Base-by-base conservation (phyloP, 2,113 vertebrate genomes). In the Dasyornis broadbenti region DNA sequence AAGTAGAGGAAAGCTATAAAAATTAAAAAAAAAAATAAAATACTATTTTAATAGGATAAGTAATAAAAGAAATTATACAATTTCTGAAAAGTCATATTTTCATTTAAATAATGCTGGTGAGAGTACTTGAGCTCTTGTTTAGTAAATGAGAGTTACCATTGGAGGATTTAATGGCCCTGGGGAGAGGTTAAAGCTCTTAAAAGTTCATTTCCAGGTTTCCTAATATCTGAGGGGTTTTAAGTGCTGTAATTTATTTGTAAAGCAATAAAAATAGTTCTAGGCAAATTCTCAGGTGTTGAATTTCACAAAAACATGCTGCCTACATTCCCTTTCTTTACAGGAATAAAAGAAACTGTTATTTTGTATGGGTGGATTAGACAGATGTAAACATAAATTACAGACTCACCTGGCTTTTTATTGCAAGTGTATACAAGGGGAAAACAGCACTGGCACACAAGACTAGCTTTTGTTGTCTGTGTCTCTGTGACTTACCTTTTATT, bases 401-500 rank as follows among this genome's bases (percentile, higher is more conserved):
- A 79, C 50, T 42, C 79, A 92, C 81, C 35, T 89, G 78, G 44
- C 35, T 82, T 86, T 49, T 73, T 82, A 80, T 59, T 73, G 40
- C 13, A 49, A 45, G 16, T 35, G 45, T 69, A 50, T 57, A 76
- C 18, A 49, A 77, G 47, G 33, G 80, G n/a, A 92, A 80, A 94
- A 35, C 12, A 90, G 53, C 71, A 45, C 0, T 44, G 27, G 17
- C 33, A 54, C 54, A 77, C 9, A 81, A 81, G 26, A 54, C 5
- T 33, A 24, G 15, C 47, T 90, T 91, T 90, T 70, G 60, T 56
- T 77, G 30, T 54, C 42, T 86, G 1, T 19, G n/a, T 61, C 15
- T 90, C 76, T 81, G 35, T 86, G 82, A 92, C 89, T 87, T 94
- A 94, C 47, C 82, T 93, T 96, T 94, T 53, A 50, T 94, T 81